Evolutionary conservation across 2,888 invertebrate species (phyloP).

Genomic region (Alentia gelatinosa): DNA sequence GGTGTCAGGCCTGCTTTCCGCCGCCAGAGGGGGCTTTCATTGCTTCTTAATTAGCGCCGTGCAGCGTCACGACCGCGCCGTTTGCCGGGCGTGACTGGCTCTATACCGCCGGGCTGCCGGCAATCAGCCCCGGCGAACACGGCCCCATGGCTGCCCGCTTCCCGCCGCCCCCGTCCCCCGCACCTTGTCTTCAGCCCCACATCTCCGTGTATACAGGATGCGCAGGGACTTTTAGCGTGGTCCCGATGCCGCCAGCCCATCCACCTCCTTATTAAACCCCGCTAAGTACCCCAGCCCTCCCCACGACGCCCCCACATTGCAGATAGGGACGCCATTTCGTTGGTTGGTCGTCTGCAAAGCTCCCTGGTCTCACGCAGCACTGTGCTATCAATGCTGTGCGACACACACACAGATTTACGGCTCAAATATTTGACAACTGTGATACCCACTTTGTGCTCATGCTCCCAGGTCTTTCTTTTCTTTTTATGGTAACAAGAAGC

Average conservation of each 20-base stretch:
- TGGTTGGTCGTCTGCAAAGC: not conserved
- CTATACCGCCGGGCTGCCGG: not conserved
- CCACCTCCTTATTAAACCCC: not conserved
- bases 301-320: not conserved
- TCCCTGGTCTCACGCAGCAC: not conserved
- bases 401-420: not conserved
- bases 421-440: slow-evolving; percentile 20
- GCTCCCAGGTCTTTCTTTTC: no score
- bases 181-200: not conserved
- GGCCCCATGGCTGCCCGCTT: not conserved
- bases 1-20: slow-evolving; percentile 35
- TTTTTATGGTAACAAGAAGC: no score
- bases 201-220: not conserved
- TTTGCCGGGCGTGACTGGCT: slow-evolving; percentile 36
- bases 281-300: not conserved
- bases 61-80: not conserved
- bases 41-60: slow-evolving; percentile 9
- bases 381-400: not conserved
- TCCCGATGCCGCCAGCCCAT: not conserved
- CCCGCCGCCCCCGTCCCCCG: not conserved
- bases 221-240: not conserved
- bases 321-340: not conserved
- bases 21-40: not conserved
- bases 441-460: not conserved
- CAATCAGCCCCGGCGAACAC: not conserved